phyloP scores from a whole-genome alignment of 2,888 invertebrate species.

The Cosmorhoe ocellata region DNA sequence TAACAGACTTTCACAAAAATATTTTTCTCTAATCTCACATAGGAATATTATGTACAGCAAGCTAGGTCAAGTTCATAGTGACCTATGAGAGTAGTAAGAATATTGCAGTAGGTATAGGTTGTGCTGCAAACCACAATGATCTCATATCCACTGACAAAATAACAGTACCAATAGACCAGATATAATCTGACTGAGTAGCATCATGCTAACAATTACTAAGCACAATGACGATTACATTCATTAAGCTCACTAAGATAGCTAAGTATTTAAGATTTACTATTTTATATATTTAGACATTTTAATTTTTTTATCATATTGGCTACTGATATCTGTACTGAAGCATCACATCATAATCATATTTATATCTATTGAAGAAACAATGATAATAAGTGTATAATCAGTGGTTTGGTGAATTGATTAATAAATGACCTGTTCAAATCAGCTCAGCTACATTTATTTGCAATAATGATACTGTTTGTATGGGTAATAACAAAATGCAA shows the following conservation, averaged over 20 bases:
- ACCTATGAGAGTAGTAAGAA: conserved; percentile 1
- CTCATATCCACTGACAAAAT: conserved; percentile 43
- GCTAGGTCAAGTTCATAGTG: conserved; percentile 14
- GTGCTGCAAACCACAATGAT: conserved; percentile 26
- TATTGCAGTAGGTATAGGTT: conserved; percentile 24
- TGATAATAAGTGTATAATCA: too few relatives aligned
- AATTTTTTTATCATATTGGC: conserved; percentile 69
- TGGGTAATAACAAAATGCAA: conserved; percentile 66
- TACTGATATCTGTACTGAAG: conserved; percentile 76
- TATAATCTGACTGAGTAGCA: conserved; percentile 71
- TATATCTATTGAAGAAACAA: conserved; percentile 48
- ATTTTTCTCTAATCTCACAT: conserved; percentile 58
- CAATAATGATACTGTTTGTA: conserved; percentile 43
- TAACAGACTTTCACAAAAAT: conserved; percentile 54
- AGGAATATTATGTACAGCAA: conserved; percentile 55
- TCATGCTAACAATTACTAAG: conserved; percentile 78
- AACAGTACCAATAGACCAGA: conserved; percentile 57
- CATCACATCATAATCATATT: conserved; percentile 61
- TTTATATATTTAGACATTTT: conserved; percentile 49
- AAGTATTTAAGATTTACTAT: conserved; percentile 63
- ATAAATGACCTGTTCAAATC: conserved; percentile 23
- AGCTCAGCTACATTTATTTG: conserved; percentile 30
- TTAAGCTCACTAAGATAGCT: conserved; percentile 78
- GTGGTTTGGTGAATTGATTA: too few relatives aligned
- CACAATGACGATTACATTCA: conserved; percentile 81